Evolutionary conservation across 2,797 vertebrate genomes (phyloP).

Genomic region (Eulemur albifrons): DNA sequence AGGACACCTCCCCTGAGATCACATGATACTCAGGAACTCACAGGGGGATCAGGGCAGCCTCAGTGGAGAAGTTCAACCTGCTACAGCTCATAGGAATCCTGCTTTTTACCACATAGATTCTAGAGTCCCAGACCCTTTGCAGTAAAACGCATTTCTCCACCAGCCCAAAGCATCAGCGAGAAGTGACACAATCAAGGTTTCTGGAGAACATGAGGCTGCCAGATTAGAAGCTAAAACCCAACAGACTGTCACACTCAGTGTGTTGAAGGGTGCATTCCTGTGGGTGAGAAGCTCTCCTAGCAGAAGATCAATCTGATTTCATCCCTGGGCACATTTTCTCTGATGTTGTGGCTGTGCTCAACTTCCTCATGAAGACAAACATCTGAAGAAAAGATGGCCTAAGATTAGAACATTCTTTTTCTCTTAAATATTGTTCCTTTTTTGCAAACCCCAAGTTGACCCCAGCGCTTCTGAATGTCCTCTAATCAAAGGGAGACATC

Average conservation of each 20-base stretch:
- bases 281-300: not conserved
- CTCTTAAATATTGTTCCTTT: not conserved
- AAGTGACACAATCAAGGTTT: not conserved
- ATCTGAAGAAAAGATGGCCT: slow-evolving; percentile 19
- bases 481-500: slow-evolving; percentile 64
- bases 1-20: not conserved
- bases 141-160: not conserved
- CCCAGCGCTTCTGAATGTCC: not conserved
- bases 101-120: not conserved
- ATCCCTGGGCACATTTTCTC: not conserved
- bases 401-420: slow-evolving; percentile 35
- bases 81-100: not conserved
- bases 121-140: not conserved
- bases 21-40: not conserved
- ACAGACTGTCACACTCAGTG: not conserved
- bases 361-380: slow-evolving; percentile 14
- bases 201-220: not conserved
- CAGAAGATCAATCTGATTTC: slow-evolving; percentile 8
- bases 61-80: not conserved
- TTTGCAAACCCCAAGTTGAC: not conserved
- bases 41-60: accelerated
- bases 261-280: not conserved
- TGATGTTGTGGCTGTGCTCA: not conserved
- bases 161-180: not conserved
- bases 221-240: not conserved